A percentile compares a stretch with the other conserved stretches of the same genome.
phyloP scores from a whole-genome alignment of 1,140 invertebrate genomes.

The Pseudomyrmex concolor region DNA sequence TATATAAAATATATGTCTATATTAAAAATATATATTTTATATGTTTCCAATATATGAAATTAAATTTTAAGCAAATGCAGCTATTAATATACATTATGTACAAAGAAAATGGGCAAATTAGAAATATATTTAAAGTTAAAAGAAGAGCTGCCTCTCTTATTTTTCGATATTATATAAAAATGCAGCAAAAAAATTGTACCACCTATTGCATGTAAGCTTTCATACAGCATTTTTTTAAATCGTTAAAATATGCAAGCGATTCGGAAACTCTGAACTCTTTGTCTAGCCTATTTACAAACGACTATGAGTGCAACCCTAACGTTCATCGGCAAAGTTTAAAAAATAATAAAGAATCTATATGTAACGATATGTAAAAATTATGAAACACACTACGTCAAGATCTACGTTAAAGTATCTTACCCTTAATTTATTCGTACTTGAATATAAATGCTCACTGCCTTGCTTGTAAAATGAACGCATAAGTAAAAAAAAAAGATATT shows the following conservation, averaged over 20 bases:
- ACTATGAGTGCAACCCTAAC: background rate
- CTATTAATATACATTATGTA: constrained; percentile 59
- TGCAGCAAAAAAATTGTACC: constrained; percentile 21
- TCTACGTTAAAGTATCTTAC: constrained; percentile 70
- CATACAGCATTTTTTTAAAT: constrained; percentile 27
- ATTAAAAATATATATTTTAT: background rate
- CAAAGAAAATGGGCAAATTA: constrained; percentile 28
- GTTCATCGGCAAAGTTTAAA: constrained; percentile 6
- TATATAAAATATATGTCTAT: background rate
- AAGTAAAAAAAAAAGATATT: constrained; percentile 26
- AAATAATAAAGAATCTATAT: background rate
- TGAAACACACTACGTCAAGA: constrained; percentile 37
- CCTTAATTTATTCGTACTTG: constrained; percentile 62
- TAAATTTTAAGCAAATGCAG: constrained; percentile 35
- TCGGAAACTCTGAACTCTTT: constrained; percentile 5
- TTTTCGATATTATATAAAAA: constrained; percentile 22
- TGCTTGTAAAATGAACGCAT: constrained; percentile 76
- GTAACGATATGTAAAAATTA: constrained; percentile 2
- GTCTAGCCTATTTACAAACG: constrained; percentile 17
- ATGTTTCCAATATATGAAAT: constrained; percentile 1
- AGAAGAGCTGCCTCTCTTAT: constrained; percentile 10
- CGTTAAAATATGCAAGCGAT: constrained; percentile 22
- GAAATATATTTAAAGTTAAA: constrained; percentile 37
- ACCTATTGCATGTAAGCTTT: constrained; percentile 33
- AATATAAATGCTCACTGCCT: constrained; percentile 72